Conservation (phyloP, 2,888 invertebrate genomes). For the Acrocera orbiculus region DNA sequence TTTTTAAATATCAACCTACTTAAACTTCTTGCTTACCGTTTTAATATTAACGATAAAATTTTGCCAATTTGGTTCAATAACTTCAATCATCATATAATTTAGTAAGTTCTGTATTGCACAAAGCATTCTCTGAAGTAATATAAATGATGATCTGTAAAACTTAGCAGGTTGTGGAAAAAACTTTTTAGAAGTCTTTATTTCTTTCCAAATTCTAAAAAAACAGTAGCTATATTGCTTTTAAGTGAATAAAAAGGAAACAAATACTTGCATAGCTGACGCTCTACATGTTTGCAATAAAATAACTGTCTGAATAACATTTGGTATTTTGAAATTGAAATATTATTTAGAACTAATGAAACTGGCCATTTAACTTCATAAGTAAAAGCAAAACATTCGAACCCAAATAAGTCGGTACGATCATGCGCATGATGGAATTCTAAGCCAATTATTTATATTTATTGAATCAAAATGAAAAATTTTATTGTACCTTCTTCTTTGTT, state of each 20-base stretch:
- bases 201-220: slow-evolving; percentile 67
- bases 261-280: slow-evolving; percentile 50
- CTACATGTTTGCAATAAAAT: slow-evolving; percentile 91
- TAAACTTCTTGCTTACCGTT: slow-evolving; percentile 42
- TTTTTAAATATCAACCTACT: background rate
- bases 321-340: slow-evolving; percentile 80
- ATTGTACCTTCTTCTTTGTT: slow-evolving; percentile 55
- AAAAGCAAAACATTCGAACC: slow-evolving; percentile 88
- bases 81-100: slow-evolving; percentile 98
- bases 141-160: slow-evolving; percentile 72
- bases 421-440: slow-evolving; percentile 49
- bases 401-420: slow-evolving; percentile 50
- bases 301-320: slow-evolving; percentile 94
- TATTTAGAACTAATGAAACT: slow-evolving; percentile 77
- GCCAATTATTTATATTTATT: background rate
- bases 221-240: too few species aligned
- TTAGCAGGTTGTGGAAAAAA: slow-evolving; percentile 51
- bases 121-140: slow-evolving; percentile 84
- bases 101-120: slow-evolving; percentile 91
- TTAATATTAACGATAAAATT: slow-evolving; percentile 70
- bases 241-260: too few species aligned
- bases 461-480: background rate
- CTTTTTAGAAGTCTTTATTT: slow-evolving; percentile 76
- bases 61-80: slow-evolving; percentile 92
- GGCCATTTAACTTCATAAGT: slow-evolving; percentile 94